Base-by-base conservation (phyloP, 1,140 invertebrate genomes). In the Bombus superbus region DNA sequence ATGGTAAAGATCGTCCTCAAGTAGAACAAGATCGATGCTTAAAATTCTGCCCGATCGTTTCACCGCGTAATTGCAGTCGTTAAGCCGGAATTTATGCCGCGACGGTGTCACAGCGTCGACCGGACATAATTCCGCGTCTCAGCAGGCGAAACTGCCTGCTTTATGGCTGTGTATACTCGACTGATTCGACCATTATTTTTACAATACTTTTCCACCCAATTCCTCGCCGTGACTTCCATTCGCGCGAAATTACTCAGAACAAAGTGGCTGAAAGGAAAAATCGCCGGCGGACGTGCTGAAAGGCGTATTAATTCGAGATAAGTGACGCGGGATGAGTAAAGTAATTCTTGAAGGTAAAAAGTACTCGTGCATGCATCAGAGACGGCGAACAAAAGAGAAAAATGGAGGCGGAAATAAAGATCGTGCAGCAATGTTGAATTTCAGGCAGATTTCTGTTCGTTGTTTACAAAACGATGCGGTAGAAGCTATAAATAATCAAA, bases 161-260 rank as follows among this genome's bases (percentile, higher is more conserved):
- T 88, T 74, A 84, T 59, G 66, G 53, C 6, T 53, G 47, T 44
- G 47, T 74, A 62, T 84, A 82, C 71, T 35, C 82, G 38, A 69
- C n/a, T 69, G 69, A 86, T 79, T 75, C 62, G 18, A 47, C 53
- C 78, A 71, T 88, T 88, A 89, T 86, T 88, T 88, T 88, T 81
- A 72, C 73, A 82, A 86, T 40, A n/a, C 47, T 69, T 77, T 80
- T 83, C 72, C 80, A 32, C 83, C 80, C 64, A 64, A 68, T 71
- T 86, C 64, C 69, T 47, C 57, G 53, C 11, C 59, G 47, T 73
- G 69, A 38, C 42, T 71, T 86, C 69, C 84, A 89, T 77, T 86
- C 32, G 76, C 76, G 71, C 66, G 66, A 89, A 86, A 89, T 89
- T 89, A 81, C 85, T 76, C 88, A 81, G 84, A 89, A 83, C 57